Conservation (phyloP, 2,797 vertebrate species). For the Lacerta bilineata region DNA sequence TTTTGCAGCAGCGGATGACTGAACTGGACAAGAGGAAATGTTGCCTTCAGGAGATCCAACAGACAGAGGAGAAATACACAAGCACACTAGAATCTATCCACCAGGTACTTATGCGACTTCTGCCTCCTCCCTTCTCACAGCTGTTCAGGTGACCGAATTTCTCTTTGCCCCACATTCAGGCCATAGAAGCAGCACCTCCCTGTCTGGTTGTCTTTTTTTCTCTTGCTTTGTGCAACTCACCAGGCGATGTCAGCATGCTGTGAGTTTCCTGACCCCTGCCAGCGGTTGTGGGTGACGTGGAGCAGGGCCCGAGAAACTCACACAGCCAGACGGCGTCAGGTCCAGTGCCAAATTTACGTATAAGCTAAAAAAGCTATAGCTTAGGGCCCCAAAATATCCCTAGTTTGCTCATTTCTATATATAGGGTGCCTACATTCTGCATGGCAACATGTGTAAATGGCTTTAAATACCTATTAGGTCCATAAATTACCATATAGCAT, state of each 20-base stretch:
- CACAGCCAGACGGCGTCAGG: no score
- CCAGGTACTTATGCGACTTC: conserved; percentile 73
- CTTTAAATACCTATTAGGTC: no score
- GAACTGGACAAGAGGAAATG: conserved; percentile 89
- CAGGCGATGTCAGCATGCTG: no score
- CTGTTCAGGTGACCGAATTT: neutral
- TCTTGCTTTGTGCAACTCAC: no score
- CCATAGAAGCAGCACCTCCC: neutral
- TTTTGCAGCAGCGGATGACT: conserved; percentile 79
- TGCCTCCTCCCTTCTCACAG: no score
- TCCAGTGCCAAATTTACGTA: no score
- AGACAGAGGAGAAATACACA: conserved; percentile 92
- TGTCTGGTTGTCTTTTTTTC: neutral
- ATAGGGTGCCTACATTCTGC: no score
- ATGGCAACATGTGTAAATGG: no score
- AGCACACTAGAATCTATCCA: conserved; percentile 89
- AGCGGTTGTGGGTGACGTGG: neutral
- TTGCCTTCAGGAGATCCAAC: conserved; percentile 90
- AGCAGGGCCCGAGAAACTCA: neutral
- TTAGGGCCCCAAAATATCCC: no score
- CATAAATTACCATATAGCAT: no score
- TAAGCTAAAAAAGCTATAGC: no score
- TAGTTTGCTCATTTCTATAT: no score
- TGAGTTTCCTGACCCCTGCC: neutral
- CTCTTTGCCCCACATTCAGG: neutral